Conservation (phyloP, 2,113 vertebrate species). For the Limanda limanda region DNA sequence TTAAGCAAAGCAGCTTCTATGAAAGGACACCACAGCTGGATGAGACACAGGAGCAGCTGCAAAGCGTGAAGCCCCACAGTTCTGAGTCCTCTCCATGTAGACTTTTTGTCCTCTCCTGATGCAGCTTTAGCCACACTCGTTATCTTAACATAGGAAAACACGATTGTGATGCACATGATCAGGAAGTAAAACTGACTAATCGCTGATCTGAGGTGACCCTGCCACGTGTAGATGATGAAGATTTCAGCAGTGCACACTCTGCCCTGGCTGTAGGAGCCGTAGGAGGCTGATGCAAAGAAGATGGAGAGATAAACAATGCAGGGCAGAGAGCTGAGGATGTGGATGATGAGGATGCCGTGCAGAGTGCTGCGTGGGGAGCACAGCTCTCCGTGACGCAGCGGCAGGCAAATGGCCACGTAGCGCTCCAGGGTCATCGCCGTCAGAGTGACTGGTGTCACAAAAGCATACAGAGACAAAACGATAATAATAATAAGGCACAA, state of each 20-base stretch:
- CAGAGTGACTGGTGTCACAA: too few relatives aligned
- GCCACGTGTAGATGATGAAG: slow-evolving; percentile 54
- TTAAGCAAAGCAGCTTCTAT: slow-evolving; percentile 44
- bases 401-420: too few relatives aligned
- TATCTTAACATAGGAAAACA: slow-evolving; percentile 66
- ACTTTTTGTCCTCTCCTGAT: slow-evolving; percentile 54
- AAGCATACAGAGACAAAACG: too few relatives aligned
- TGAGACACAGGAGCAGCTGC: slow-evolving; percentile 71
- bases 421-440: too few relatives aligned
- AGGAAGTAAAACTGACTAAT: slow-evolving; percentile 60
- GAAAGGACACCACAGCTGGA: slow-evolving; percentile 65
- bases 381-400: too few relatives aligned
- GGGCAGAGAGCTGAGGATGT: too few relatives aligned
- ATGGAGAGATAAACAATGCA: too few relatives aligned
- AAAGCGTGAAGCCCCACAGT: slow-evolving; percentile 71
- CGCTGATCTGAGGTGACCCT: slow-evolving; percentile 42
- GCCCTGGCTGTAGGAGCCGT: neutral
- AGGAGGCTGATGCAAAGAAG: too few relatives aligned
- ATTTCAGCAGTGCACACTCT: neutral
- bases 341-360: too few relatives aligned
- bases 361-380: too few relatives aligned
- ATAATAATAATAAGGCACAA: too few relatives aligned
- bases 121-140: slow-evolving; percentile 57
- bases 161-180: slow-evolving; percentile 54
- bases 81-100: slow-evolving; percentile 59